These are phyloP conservation scores for Vulpes ferrilata DNA, from an alignment of 2,113 vertebrate species.

Conservation along the genomic window DNA sequence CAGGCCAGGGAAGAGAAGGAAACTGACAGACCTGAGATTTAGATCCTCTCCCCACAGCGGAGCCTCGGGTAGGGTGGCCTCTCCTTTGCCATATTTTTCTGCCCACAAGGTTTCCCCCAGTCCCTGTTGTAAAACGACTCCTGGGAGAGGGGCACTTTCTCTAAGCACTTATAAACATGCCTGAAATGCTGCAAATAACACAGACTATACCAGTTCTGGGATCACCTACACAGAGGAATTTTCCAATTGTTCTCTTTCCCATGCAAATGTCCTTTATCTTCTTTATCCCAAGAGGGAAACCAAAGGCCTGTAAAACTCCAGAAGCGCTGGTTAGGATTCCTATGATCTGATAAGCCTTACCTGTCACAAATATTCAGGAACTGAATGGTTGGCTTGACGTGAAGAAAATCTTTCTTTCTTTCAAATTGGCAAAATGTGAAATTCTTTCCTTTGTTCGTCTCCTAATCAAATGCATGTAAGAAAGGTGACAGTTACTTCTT, in stretches of 20 bases:
- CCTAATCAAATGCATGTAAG: neutral
- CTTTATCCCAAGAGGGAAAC: neutral
- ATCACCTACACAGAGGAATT: neutral
- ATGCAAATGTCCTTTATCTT: neutral
- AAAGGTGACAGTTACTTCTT: neutral
- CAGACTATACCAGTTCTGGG: neutral
- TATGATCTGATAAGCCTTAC: neutral
- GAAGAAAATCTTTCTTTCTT: neutral
- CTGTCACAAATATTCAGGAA: neutral
- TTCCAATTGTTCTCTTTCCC: neutral
- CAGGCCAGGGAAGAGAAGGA: neutral
- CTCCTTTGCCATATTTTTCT: neutral
- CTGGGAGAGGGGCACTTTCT: too few species aligned
- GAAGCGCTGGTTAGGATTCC: neutral
- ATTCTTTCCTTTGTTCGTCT: neutral
- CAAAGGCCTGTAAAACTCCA: neutral
- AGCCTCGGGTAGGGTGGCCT: neutral
- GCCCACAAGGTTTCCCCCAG: rapidly evolving
- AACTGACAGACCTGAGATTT: neutral
- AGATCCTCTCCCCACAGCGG: neutral
- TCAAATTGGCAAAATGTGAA: neutral
- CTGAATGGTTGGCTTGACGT: neutral
- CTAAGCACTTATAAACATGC: neutral
- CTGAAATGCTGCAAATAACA: neutral
- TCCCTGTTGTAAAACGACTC: neutral